Base-by-base conservation (phyloP, 2,797 vertebrate species). In the Triplophysa bombifrons region DNA sequence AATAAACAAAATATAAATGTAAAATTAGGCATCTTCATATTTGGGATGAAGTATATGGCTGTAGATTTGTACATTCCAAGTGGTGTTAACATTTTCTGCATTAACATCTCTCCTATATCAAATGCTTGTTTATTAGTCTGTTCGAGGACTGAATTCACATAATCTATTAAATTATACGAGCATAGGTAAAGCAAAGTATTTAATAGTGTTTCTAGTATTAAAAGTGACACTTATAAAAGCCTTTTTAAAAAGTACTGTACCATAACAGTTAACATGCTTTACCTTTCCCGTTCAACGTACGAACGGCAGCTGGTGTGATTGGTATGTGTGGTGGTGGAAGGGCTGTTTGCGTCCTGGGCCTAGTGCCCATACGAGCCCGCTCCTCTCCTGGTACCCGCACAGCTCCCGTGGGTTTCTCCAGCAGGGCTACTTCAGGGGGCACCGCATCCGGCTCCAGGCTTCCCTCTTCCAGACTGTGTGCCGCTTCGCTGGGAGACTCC, bases 291-390 rank as follows among this genome's bases (percentile, higher is more conserved):
- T 94, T 95, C 30, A 97, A 90, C 0, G 94, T 92, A 81, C 93
- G 90, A 80, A 94, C 90, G 11, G 95, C 93, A 8, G 95, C 92
- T 12, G 95, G 93, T 0, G 95, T 94, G 88, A 95, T 89, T 16
- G 96, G 95, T 68, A 93, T 90, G 13, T 93, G 6, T 38, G 93
- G 91, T 1, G 93, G 93, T 78, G 93, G 90, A 82, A 92, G 92
- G 34, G 93, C 86, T 4, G 87, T 85, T 20, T 96, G 95, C 80
- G 91, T 92, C 83, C 94, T 92, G 77, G 97, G 96, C 41, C 97
- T 87, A 77, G 96, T 98, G 66, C 97, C 98, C 97, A 99, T 99
- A 50, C 97, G 95, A 7, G 98, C 97, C 79, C 97, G 93, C 84
- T 98, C 96, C 13, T 97, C 95, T 60, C 98, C 96, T 0, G 96